A percentile compares a stretch with the other conserved stretches of the same genome.
Conservation (phyloP, 2,113 vertebrate species). For the Pachycephala philippinensis region DNA sequence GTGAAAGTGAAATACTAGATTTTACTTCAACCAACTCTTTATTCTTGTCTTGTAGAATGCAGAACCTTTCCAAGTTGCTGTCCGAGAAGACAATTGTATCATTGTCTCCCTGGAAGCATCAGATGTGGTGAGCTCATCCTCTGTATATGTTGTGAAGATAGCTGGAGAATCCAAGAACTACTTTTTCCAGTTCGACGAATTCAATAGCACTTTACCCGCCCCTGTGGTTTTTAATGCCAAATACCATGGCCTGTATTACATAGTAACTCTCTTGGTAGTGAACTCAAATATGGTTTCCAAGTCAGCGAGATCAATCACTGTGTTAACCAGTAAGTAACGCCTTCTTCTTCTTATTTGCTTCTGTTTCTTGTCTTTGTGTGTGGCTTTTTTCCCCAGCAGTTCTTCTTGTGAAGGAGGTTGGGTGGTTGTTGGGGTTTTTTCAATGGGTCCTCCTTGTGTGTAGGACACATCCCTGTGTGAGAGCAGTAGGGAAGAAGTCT, state of each 20-base stretch:
- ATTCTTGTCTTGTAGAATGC: conserved; percentile 66
- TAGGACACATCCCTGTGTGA: not conserved
- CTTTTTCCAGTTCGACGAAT: conserved; percentile 81
- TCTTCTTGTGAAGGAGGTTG: not conserved
- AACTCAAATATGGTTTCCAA: conserved; percentile 78
- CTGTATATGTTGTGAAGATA: conserved; percentile 85
- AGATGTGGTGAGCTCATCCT: conserved; percentile 78
- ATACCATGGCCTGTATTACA: conserved; percentile 89
- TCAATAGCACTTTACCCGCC: conserved; percentile 74
- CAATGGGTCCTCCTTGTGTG: not conserved
- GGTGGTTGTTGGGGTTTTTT: not conserved
- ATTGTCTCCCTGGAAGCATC: conserved; percentile 78
- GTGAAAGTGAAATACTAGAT: not conserved
- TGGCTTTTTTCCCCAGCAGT: not conserved
- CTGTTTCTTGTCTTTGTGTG: not conserved
- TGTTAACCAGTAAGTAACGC: conserved; percentile 88
- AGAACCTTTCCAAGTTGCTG: conserved; percentile 76
- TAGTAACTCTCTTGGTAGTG: conserved; percentile 81
- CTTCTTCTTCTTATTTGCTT: not conserved
- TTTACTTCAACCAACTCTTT: not conserved
- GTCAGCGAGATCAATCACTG: conserved; percentile 76
- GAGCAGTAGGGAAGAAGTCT: not conserved
- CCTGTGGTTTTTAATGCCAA: conserved; percentile 84
- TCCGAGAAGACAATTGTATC: conserved; percentile 79
- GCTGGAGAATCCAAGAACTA: conserved; percentile 85